A percentile compares a stretch with the other conserved stretches of the same genome.
These are phyloP conservation scores for Dinothrombium tinctorium DNA, from an alignment of 1,140 invertebrate genomes.

Conservation along the genomic window DNA sequence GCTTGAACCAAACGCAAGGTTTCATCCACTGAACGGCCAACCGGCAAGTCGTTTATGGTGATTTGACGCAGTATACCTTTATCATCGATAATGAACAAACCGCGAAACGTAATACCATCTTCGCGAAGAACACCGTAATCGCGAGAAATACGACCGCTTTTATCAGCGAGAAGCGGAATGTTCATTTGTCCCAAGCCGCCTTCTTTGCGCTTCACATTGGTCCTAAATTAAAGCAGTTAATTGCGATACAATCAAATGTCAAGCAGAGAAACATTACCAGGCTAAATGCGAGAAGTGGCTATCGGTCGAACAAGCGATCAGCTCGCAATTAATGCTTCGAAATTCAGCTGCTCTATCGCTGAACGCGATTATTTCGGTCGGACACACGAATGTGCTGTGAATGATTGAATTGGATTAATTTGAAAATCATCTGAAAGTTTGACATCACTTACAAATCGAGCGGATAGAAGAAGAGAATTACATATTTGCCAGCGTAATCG, in stretches of 20 bases:
- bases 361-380: constrained; percentile 86
- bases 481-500: too few relatives aligned
- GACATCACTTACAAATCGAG: too few relatives aligned
- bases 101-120: constrained; percentile 76
- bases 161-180: constrained; percentile 86
- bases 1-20: constrained; percentile 36
- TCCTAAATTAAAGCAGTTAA: too few relatives aligned
- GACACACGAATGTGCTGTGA: constrained; percentile 61
- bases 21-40: constrained; percentile 53
- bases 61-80: constrained; percentile 80
- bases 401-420: too few relatives aligned
- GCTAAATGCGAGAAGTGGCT: constrained; percentile 85
- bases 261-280: too few relatives aligned
- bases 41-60: constrained; percentile 91
- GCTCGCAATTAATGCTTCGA: constrained; percentile 53
- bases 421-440: too few relatives aligned
- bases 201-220: constrained; percentile 23
- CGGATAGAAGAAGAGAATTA: too few relatives aligned
- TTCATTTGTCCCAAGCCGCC: constrained; percentile 88
- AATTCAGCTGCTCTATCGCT: constrained; percentile 75
- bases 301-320: constrained; percentile 78
- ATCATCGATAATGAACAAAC: constrained; percentile 88
- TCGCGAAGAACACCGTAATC: constrained; percentile 84
- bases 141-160: constrained; percentile 55
- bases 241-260: too few relatives aligned